These are phyloP conservation scores for Vireo altiloquus DNA, from an alignment of 2,113 vertebrate genomes.

Conservation along the genomic window DNA sequence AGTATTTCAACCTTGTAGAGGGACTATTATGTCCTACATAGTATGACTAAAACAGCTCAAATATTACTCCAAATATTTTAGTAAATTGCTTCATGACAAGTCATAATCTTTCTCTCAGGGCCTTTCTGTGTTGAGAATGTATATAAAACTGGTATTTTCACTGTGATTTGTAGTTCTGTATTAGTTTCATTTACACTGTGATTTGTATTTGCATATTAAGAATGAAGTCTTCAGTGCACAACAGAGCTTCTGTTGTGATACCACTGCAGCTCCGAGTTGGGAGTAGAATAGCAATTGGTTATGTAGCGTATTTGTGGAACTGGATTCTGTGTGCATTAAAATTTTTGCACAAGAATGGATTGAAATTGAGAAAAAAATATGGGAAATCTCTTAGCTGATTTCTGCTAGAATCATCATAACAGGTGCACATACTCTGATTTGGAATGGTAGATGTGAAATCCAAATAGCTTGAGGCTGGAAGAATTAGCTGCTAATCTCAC, in stretches of 20 bases:
- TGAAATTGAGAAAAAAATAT: background rate
- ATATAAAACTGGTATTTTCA: background rate
- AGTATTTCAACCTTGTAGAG: background rate
- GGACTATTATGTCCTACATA: background rate
- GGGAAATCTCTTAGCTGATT: background rate
- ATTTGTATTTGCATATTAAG: background rate
- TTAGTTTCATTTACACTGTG: background rate
- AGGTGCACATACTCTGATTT: background rate
- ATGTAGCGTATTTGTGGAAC: background rate
- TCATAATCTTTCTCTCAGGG: background rate
- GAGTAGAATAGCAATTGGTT: background rate
- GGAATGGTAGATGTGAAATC: background rate
- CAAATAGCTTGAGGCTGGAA: background rate
- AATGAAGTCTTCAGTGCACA: background rate
- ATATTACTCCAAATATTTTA: background rate
- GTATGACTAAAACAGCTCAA: background rate
- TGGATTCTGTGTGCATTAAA: background rate
- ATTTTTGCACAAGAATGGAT: background rate
- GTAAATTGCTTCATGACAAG: background rate
- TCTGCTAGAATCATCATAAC: background rate
- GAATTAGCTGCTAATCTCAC: constrained; percentile 32
- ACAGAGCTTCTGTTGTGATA: background rate
- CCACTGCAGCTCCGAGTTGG: background rate
- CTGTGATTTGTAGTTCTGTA: background rate
- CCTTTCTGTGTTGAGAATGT: background rate